Base-by-base conservation (phyloP, 2,888 invertebrate genomes). In the Meta bourneti region DNA sequence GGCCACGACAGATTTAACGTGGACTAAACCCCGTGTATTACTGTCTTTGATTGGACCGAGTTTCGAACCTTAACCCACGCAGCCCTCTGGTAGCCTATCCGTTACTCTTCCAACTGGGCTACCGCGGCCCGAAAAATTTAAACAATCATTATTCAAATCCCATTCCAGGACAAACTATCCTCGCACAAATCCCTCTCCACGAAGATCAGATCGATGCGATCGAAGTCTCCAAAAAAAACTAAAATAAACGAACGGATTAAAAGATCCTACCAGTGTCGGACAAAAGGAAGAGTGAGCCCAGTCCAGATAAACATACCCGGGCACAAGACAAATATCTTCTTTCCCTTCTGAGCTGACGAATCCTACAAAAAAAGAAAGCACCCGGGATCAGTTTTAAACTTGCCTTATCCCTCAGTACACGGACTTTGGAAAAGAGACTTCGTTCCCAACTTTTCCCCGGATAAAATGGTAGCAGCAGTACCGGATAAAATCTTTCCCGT, bases 401-500 rank as follows among this genome's bases (percentile, higher is more conserved):
- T 34, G 52, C 11, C 70, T 78, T 86, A 86, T 86, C 78, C 78
- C 70, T 78, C 86, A 86, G 49, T 34, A 48, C 74, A n/a, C 54
- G 49, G 72, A 54, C 19, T 6, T 51, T 69, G 82, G 72, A 77
- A 51, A 77, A 8, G 51, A 74, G 34, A 74, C 11, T 9, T n/a
- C 19, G 77, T 54, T 80, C 70, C 19, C 49, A 82, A 82, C 69
- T 82, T 82, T 7, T 34, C 74, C 51, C 51, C 4, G 70, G 69
- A 78, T 86, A 51, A 86, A 86, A 86, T 86, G 70, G 86, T 70
- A 49, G 78, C 82, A 82, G 74, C 34, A 4, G 34, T 2, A 34
- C 74, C 52, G 80, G 79, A 87, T 87, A 87, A 87, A 78, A 87
- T 87, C 87, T 87, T 71, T 16, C 80, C 80, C 70, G 49, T 54